Percentiles rank a stretch among this genome's conserved stretches.
These are phyloP conservation scores for Hippocampus comes DNA, from an alignment of 2,113 vertebrate species.

Conservation along the genomic window DNA sequence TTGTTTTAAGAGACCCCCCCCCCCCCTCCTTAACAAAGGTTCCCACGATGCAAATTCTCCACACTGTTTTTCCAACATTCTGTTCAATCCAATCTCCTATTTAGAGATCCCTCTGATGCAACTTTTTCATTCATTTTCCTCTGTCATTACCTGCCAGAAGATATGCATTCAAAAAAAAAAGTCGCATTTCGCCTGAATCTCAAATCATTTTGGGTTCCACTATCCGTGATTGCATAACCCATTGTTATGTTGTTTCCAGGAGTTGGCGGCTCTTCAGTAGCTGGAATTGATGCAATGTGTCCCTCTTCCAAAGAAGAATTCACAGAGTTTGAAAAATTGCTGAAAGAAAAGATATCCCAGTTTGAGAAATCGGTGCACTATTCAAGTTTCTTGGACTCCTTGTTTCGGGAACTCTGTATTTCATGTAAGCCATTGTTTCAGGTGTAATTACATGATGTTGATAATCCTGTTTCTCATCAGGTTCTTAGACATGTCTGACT, in stretches of 20 bases:
- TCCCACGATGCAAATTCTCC: no score
- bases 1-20: neutral
- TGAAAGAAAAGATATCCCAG: slow-evolving; percentile 92
- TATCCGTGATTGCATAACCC: neutral
- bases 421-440: slow-evolving; percentile 82
- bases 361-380: slow-evolving; percentile 94
- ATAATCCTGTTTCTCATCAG: neutral
- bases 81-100: neutral
- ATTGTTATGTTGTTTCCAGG: slow-evolving; percentile 56
- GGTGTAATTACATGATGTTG: neutral
- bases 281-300: slow-evolving; percentile 93
- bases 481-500: neutral
- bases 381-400: slow-evolving; percentile 87
- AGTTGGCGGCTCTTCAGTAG: slow-evolving; percentile 68
- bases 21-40: no score
- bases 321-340: slow-evolving; percentile 89
- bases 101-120: neutral
- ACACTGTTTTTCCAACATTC: no score
- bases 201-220: neutral
- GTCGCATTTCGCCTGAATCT: neutral
- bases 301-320: slow-evolving; percentile 97
- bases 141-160: neutral
- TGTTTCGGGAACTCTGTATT: slow-evolving; percentile 92
- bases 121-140: neutral
- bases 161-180: neutral